phyloP scores from a whole-genome alignment of 2,113 vertebrate species.

The Osmerus mordax region DNA sequence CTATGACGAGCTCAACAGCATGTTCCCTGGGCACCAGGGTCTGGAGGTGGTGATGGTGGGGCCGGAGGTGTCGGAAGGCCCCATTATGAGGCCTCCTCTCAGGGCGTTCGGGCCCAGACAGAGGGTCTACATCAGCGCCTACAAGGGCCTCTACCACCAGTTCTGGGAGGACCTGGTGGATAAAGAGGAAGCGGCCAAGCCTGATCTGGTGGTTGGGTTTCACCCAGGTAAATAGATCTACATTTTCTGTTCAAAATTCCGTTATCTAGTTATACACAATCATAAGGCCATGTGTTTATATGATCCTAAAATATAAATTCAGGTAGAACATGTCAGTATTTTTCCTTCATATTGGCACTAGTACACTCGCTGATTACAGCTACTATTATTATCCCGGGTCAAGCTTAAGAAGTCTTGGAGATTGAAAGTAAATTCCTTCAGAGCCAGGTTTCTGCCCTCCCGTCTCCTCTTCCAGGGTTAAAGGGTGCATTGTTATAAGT shows the following conservation, averaged over 20 bases:
- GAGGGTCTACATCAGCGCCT: conserved; percentile 81
- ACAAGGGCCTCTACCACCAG: conserved; percentile 88
- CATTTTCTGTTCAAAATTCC: background rate
- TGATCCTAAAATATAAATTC: too few species aligned
- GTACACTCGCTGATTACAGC: background rate
- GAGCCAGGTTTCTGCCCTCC: conserved; percentile 19
- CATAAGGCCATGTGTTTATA: too few species aligned
- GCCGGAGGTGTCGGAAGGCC: conserved; percentile 79
- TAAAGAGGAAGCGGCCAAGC: conserved; percentile 72
- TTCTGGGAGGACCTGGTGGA: conserved; percentile 93
- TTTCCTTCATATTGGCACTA: background rate
- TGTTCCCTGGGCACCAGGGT: conserved; percentile 84
- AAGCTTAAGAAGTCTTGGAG: conserved; percentile 22
- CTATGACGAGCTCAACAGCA: conserved; percentile 82
- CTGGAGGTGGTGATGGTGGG: conserved; percentile 90
- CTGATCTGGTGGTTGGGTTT: conserved; percentile 88
- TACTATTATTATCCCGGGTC: conserved; percentile 31
- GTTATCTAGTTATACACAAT: too few species aligned
- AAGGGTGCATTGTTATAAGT: background rate
- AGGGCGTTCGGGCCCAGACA: conserved; percentile 63
- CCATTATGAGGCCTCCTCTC: conserved; percentile 79
- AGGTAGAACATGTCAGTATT: too few species aligned
- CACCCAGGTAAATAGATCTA: conserved; percentile 80
- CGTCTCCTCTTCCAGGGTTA: conserved; percentile 7
- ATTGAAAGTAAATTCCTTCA: conserved; percentile 13